These are phyloP conservation scores for Drosophila kanapiae DNA, from an alignment of 1,140 invertebrate species.

Conservation along the genomic window DNA sequence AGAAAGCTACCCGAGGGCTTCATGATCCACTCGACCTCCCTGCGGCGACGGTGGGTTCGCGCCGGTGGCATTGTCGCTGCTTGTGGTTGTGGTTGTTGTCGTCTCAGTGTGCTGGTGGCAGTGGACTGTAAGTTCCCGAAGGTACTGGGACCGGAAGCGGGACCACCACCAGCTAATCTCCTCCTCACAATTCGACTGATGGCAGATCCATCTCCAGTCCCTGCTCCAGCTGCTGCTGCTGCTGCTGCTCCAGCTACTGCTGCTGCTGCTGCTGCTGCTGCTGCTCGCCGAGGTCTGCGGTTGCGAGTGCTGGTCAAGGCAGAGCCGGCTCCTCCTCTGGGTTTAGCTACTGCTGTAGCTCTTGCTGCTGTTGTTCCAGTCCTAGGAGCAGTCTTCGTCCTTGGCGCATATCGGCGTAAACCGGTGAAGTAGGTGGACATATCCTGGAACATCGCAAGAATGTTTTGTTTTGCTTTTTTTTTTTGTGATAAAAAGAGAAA, in stretches of 20 bases:
- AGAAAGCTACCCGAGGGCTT: constrained; percentile 37
- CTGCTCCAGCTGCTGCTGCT: not conserved
- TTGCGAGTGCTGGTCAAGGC: not conserved
- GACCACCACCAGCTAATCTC: constrained; percentile 1
- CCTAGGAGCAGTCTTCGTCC: not conserved
- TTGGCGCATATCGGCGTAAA: not conserved
- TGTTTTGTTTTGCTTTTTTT: not conserved
- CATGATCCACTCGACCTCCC: constrained; percentile 55
- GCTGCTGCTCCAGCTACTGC: not conserved
- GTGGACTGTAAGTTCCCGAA: not conserved
- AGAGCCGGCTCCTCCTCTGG: not conserved
- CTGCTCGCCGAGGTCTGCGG: not conserved
- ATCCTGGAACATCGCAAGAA: constrained; percentile 14
- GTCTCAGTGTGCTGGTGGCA: not conserved
- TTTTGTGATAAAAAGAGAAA: not conserved
- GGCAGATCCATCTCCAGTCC: not conserved
- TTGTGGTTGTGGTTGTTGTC: not conserved
- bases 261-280: not conserved
- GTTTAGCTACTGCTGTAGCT: not conserved
- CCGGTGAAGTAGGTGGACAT: constrained; percentile 18
- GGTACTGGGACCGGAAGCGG: not conserved
- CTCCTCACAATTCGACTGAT: not conserved
- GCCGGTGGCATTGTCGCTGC: not conserved
- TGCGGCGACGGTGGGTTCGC: not conserved
- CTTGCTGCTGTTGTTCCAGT: not conserved